These are phyloP conservation scores for Coronaproctus castanopsis DNA, from an alignment of 2,888 invertebrate species.

Conservation along the genomic window DNA sequence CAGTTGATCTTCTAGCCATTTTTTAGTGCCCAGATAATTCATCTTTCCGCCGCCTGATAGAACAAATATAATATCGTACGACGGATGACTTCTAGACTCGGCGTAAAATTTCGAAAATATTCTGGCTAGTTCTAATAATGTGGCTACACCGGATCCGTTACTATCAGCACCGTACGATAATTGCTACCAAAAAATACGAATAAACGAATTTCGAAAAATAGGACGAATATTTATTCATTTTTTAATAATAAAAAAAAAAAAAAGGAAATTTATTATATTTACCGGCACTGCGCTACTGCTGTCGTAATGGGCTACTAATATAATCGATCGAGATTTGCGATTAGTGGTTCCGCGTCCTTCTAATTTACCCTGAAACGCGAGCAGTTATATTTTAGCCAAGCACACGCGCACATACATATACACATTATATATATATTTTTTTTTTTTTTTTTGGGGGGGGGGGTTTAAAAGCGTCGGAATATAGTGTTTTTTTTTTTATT, in stretches of 20 bases:
- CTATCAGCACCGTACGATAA: slow-evolving; percentile 76
- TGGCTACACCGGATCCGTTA: slow-evolving; percentile 75
- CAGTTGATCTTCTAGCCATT: slow-evolving; percentile 83
- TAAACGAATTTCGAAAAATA: background rate
- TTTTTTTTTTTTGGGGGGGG: too few species aligned
- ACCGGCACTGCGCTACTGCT: slow-evolving; percentile 77
- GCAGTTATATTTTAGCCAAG: too few species aligned
- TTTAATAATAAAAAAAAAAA: slow-evolving; percentile 15
- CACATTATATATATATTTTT: too few species aligned
- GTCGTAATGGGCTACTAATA: slow-evolving; percentile 84
- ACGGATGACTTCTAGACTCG: slow-evolving; percentile 46
- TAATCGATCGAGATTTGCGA: slow-evolving; percentile 50
- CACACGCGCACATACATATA: too few species aligned
- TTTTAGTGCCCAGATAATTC: slow-evolving; percentile 88
- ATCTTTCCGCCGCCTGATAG: slow-evolving; percentile 77
- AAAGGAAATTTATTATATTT: slow-evolving; percentile 26
- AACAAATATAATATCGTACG: slow-evolving; percentile 64
- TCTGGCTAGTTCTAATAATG: slow-evolving; percentile 67
- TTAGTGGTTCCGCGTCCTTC: slow-evolving; percentile 27
- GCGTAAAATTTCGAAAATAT: slow-evolving; percentile 72
- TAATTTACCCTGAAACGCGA: slow-evolving; percentile 46
- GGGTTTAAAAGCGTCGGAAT: too few species aligned
- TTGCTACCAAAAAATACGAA: slow-evolving; percentile 35
- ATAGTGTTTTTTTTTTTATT: too few species aligned
- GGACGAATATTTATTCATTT: too few species aligned